Base-by-base conservation (phyloP, 2,113 vertebrate species). In the Rhynchomys soricoides region DNA sequence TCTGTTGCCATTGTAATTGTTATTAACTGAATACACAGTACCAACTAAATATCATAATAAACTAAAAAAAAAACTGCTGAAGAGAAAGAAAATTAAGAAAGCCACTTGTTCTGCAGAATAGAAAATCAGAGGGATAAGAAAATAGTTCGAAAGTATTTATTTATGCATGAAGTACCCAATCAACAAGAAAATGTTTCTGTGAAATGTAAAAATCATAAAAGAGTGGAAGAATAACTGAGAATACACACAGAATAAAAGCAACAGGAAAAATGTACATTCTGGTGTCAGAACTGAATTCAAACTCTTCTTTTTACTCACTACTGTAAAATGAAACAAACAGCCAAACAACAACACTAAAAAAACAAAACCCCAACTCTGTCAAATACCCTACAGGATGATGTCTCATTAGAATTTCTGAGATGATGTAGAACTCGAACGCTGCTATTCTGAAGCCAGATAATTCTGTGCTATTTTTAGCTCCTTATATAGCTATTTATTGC, bases 1-100 rank as follows among this genome's bases (percentile, higher is more conserved):
- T 92, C 86, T 71, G 26, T 83, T 90, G 89, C 31, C 71, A 89
- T n/a, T 95, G 2, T 59, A 85, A 82, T 48, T 81, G 15, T 86
- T 75, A 89, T 79, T 89, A 77, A 89, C 5, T 95, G 31, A 91
- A 21, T 93, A 89, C 85, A 74, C 22, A 52, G 7, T 70, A 55
- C 85, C 40, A 86, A 86, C 8, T 71, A 92, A 87, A 48, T 62
- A 89, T 86, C 90, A 77, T 86, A 81, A 71, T 88, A 50, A 45
- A 21, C 77, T 40, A 89, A 2, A 89, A 17, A 89, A 2, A 89
- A 17, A 94, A 97, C n/a, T 73, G 7, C 17, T 81, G 34, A 94
- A 68, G 6, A 57, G 24, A 52, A 78, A 77, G 93, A 93, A 77
- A 29, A 55, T 34, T 29, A 89, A 86, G 37, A 92, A 83, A 90